phyloP scores from a whole-genome alignment of 2,888 invertebrate genomes.

The Chalcosyrphus nemorum region DNA sequence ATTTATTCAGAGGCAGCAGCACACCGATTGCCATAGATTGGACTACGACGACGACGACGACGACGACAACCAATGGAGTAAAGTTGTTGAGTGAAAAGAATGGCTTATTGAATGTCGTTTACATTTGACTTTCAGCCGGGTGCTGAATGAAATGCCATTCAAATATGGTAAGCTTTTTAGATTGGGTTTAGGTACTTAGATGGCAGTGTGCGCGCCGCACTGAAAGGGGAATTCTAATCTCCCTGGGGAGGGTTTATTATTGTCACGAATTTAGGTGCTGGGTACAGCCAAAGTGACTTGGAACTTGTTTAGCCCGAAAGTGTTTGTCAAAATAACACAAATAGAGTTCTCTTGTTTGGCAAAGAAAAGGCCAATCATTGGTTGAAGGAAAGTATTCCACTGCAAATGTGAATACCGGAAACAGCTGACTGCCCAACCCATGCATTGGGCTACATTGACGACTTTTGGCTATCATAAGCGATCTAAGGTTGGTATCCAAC shows the following conservation, averaged over 20 bases:
- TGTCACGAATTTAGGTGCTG: constrained; percentile 17
- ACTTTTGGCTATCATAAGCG: no score
- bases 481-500: no score
- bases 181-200: neutral
- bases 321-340: no score
- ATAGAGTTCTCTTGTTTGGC: no score
- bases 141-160: neutral
- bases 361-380: no score
- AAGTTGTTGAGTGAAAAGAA: constrained; percentile 16
- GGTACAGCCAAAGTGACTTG: neutral
- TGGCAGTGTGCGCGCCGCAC: neutral
- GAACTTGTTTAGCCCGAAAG: no score
- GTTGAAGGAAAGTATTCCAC: no score
- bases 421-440: no score
- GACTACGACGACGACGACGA: no score
- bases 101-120: constrained; percentile 20
- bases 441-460: no score
- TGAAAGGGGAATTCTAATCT: neutral
- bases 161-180: constrained; percentile 14
- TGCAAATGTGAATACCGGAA: no score
- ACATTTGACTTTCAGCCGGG: constrained; percentile 11
- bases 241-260: constrained; percentile 12
- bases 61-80: neutral
- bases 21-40: constrained; percentile 52
- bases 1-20: constrained; percentile 57